Conservation (phyloP, 2,113 vertebrate genomes). For the Vireo altiloquus region DNA sequence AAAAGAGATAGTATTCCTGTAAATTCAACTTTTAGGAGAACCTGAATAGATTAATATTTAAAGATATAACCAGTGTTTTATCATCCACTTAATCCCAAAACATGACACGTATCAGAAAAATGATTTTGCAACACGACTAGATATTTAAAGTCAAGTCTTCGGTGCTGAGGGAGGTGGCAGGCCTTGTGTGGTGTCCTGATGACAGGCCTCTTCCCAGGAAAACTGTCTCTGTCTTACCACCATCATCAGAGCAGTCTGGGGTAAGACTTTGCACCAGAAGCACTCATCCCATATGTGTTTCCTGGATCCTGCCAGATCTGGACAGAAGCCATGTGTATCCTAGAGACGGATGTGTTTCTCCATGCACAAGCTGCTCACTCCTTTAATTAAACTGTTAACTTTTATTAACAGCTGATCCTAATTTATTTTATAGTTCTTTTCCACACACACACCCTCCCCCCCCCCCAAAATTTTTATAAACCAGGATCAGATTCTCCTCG, state of each 20-base stretch:
- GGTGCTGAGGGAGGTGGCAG: background rate
- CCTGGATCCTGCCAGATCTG: background rate
- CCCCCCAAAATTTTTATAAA: background rate
- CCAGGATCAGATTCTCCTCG: background rate
- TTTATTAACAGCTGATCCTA: constrained; percentile 15
- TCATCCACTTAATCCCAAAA: background rate
- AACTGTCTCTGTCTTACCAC: background rate
- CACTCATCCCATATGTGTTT: background rate
- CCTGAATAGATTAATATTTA: background rate
- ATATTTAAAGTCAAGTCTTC: background rate
- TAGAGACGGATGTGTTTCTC: background rate
- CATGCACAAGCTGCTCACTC: background rate
- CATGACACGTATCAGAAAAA: background rate
- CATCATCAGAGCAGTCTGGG: background rate
- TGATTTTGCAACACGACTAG: background rate
- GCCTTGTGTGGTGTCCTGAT: accelerated
- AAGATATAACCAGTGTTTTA: background rate
- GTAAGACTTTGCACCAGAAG: background rate
- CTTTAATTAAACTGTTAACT: constrained; percentile 42
- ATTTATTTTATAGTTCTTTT: background rate
- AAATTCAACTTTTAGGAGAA: background rate
- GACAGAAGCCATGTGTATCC: background rate
- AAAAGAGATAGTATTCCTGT: background rate
- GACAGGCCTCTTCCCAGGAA: background rate
- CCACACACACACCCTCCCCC: background rate